Percentiles rank a stretch among this genome's conserved stretches.
These are phyloP conservation scores for Bubalus kerabau DNA, from an alignment of 2,113 vertebrate species.

Conservation along the genomic window DNA sequence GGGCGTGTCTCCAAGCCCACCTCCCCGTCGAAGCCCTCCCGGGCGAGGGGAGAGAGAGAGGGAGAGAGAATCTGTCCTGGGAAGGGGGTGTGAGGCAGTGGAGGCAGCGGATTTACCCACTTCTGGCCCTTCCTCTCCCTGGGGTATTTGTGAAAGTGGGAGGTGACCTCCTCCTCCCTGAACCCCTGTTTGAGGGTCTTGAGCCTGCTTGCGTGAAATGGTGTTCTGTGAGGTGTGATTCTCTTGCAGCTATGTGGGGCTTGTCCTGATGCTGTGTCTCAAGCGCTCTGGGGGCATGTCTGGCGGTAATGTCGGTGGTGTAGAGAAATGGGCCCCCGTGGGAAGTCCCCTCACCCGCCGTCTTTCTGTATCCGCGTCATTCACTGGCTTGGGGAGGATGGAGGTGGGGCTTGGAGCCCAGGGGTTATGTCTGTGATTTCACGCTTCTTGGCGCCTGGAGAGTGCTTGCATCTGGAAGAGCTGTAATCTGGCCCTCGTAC, in stretches of 20 bases:
- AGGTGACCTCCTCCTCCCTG: neutral
- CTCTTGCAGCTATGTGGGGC: neutral
- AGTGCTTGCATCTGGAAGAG: neutral
- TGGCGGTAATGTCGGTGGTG: neutral
- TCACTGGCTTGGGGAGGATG: neutral
- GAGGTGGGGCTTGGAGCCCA: neutral
- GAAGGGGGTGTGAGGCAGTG: neutral
- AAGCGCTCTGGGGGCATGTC: neutral
- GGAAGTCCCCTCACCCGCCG: neutral
- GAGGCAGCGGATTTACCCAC: no score
- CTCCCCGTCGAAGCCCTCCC: neutral
- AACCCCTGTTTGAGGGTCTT: neutral
- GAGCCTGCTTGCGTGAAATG: neutral
- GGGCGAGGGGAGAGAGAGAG: neutral
- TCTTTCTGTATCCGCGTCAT: neutral
- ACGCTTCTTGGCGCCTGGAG: neutral
- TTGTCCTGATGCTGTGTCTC: neutral
- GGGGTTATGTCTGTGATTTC: neutral
- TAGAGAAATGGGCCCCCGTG: neutral
- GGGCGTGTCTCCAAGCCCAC: constrained; percentile 49
- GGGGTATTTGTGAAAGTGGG: neutral
- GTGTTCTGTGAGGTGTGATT: neutral
- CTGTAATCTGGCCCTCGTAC: neutral
- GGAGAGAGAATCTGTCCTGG: neutral
- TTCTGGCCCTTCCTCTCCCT: neutral